Conservation (phyloP, 2,113 vertebrate genomes). For the Acanthochromis polyacanthus region DNA sequence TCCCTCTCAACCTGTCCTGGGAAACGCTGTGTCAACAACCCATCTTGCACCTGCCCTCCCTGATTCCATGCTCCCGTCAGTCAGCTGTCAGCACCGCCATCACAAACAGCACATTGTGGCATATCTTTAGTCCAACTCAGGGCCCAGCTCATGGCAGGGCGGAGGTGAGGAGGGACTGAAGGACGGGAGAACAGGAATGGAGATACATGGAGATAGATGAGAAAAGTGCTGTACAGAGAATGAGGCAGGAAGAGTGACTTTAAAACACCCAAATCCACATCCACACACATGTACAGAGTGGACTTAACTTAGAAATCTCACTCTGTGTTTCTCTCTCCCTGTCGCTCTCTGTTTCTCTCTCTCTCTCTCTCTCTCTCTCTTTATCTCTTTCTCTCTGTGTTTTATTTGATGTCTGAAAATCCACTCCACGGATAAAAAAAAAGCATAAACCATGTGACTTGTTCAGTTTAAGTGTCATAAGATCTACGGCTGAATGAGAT, state of each 20-base stretch:
- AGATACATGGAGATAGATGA: conserved; percentile 31
- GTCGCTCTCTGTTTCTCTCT: background rate
- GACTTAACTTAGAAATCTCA: conserved; percentile 37
- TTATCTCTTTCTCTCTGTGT: background rate
- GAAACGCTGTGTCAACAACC: conserved; percentile 47
- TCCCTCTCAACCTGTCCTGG: conserved; percentile 1
- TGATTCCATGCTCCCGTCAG: conserved; percentile 36
- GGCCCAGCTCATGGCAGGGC: conserved; percentile 2
- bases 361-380: background rate
- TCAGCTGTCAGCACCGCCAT: conserved; percentile 47
- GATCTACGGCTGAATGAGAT: conserved; percentile 61
- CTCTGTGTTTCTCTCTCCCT: background rate
- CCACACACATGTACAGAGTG: background rate
- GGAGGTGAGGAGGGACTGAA: background rate
- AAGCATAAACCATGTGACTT: conserved; percentile 55
- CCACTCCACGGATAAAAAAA: conserved; percentile 32
- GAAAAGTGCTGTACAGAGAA: conserved; percentile 32
- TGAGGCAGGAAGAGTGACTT: conserved; percentile 12
- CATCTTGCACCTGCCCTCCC: conserved; percentile 41
- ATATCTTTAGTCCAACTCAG: conserved; percentile 19
- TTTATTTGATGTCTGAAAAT: conserved; percentile 64
- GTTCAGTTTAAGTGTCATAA: conserved; percentile 68
- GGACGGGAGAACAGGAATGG: background rate
- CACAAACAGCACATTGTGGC: conserved; percentile 18
- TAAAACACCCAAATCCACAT: background rate